Base-by-base conservation (phyloP, 2,113 vertebrate genomes). In the Psittacula cyanocephala region DNA sequence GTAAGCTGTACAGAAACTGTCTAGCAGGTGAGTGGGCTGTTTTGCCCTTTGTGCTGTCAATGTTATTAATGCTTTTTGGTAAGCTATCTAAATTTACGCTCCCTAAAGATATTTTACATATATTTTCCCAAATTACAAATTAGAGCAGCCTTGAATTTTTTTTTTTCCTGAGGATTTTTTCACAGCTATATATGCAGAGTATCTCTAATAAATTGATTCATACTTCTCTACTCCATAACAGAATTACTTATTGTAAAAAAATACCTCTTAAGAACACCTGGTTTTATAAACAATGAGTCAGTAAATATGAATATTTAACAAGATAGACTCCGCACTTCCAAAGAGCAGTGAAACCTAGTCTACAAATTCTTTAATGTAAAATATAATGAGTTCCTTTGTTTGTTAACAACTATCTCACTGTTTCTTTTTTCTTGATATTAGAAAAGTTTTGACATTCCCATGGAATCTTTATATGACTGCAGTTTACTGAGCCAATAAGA, bases 171-270 rank as follows among this genome's bases (percentile, higher is more conserved):
- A 65, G 44, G 71, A 47, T 62, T 80, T 85, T 95, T 78, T 81
- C 80, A 78, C n/a, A 81, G 20, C 28, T 92, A 55, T 71, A 37
- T 64, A 79, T 81, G 72, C 57, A 81, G 65, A 93, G 91, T 33
- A 85, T 89, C 74, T 86, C 82, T 82, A 87, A 94, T 87, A 92
- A 91, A 80, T 87, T 82, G 74, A 94, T 92, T 94, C 90, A 47
- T 75, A 91, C 19, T 88, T 84, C 33, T 86, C n/a, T 70, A 33
- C 81, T 92, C 92, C 68, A 63, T 88, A 89, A 70, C 39, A 81
- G 44, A 88, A 72, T 75, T 95, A 76, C 13, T 87, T 78, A 68
- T 31, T 80, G 29, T 80, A 88, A 91, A 93, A 91, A 91, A 94
- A 80, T 64, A 39, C 7, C 7, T 77, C 46, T 70, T 67, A 78